Conservation (phyloP, 1,140 invertebrate species). For the Zaprionus vittiger region DNA sequence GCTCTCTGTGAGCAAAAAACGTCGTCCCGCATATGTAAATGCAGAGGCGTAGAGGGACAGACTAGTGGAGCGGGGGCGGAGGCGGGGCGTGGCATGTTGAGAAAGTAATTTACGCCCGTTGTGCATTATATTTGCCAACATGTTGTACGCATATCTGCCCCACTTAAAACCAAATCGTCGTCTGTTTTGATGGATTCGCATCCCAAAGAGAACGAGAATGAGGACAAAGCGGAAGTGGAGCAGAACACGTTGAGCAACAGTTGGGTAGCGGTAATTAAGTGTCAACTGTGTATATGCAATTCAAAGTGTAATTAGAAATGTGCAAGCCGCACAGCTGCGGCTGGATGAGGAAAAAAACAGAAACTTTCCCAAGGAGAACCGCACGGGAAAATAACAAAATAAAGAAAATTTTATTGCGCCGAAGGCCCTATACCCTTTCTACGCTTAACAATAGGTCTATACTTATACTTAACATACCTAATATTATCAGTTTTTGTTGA, state of each 20-base stretch:
- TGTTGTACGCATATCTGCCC: conserved; percentile 13
- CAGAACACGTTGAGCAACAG: conserved; percentile 24
- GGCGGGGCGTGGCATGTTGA: neutral
- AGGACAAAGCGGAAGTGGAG: neutral
- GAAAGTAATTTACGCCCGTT: conserved; percentile 27
- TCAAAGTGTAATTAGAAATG: conserved; percentile 45
- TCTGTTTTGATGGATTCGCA: conserved; percentile 1
- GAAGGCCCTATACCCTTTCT: neutral
- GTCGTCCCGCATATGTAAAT: conserved; percentile 34
- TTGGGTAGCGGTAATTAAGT: conserved; percentile 33
- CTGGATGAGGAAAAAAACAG: neutral
- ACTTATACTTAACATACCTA: too few species aligned
- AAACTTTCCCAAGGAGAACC: conserved; percentile 9
- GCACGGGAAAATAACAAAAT: neutral
- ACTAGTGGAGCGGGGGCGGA: neutral
- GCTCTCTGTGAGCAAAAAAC: conserved; percentile 54
- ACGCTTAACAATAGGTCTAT: too few species aligned
- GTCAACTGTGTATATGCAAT: conserved; percentile 22
- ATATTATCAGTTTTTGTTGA: too few species aligned
- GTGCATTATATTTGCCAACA: conserved; percentile 30
- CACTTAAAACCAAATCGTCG: conserved; percentile 12
- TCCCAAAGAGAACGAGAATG: neutral
- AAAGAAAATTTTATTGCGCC: neutral
- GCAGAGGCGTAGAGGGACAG: neutral
- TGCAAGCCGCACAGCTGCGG: conserved; percentile 18